Percentiles rank a stretch among this genome's conserved stretches.
Evolutionary conservation across 2,113 vertebrate genomes (phyloP).

Genomic region (Actinemys pallida): DNA sequence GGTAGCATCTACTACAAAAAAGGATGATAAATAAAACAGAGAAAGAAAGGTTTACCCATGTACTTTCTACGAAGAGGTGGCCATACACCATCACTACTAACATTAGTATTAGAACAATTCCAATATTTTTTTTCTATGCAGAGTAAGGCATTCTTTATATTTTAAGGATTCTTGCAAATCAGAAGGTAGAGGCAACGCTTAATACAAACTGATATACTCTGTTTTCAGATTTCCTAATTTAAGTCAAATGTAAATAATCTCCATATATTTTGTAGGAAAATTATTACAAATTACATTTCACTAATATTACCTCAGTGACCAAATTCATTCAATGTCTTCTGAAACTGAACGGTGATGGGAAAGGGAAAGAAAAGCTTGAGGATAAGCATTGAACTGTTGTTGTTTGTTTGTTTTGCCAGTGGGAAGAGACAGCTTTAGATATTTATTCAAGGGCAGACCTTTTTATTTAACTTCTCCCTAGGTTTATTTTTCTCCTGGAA

Average conservation of each 20-base stretch:
- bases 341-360: background rate
- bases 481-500: constrained; percentile 32
- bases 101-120: rapidly evolving
- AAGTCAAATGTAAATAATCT: background rate
- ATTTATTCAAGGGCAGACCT: background rate
- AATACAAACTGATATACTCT: background rate
- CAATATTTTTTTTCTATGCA: background rate
- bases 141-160: background rate
- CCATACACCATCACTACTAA: background rate
- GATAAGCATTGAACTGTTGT: background rate
- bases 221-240: background rate
- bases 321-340: background rate
- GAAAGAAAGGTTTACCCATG: background rate
- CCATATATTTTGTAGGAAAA: background rate
- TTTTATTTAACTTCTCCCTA: background rate
- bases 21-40: constrained; percentile 14
- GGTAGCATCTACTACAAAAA: background rate
- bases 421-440: background rate
- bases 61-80: background rate
- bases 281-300: background rate
- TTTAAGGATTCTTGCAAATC: background rate
- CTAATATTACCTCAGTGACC: background rate
- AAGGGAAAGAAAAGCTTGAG: background rate
- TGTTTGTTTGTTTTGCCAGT: background rate
- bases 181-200: background rate